A percentile compares a stretch with the other conserved stretches of the same genome.
Conservation (phyloP, 2,113 vertebrate species). For the Syngnathus scovelli region DNA sequence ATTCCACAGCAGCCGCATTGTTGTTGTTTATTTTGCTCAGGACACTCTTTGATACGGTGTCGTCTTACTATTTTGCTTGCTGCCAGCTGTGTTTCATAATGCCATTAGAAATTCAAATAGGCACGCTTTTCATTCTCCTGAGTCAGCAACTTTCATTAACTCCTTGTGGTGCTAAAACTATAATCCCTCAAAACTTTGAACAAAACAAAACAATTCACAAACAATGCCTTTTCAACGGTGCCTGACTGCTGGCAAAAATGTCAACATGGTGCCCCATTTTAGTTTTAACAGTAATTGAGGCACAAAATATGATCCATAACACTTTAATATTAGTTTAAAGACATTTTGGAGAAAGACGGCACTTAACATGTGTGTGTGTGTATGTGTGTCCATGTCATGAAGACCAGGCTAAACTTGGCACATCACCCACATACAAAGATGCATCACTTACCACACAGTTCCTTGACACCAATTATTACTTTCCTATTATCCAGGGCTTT, state of each 20-base stretch:
- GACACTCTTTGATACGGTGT: constrained; percentile 72
- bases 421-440: no score
- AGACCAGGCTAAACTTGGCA: no score
- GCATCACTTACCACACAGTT: no score
- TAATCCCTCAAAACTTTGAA: constrained; percentile 22
- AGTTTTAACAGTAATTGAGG: no score
- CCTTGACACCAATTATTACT: no score
- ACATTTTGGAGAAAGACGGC: no score
- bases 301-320: no score
- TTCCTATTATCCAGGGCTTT: no score
- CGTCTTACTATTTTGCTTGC: constrained; percentile 72
- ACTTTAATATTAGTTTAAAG: no score
- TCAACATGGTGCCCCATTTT: constrained; percentile 45
- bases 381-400: no score
- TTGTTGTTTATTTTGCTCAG: constrained; percentile 68
- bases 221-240: constrained; percentile 53
- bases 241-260: constrained; percentile 66
- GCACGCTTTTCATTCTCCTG: constrained; percentile 54
- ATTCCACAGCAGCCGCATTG: constrained; percentile 57
- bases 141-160: constrained; percentile 54
- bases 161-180: constrained; percentile 59
- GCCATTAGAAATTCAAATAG: constrained; percentile 74
- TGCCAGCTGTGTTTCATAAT: constrained; percentile 74
- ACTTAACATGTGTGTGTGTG: no score
- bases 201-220: constrained; percentile 39